Conservation (phyloP, 2,113 vertebrate genomes). For the Saccopteryx leptura region DNA sequence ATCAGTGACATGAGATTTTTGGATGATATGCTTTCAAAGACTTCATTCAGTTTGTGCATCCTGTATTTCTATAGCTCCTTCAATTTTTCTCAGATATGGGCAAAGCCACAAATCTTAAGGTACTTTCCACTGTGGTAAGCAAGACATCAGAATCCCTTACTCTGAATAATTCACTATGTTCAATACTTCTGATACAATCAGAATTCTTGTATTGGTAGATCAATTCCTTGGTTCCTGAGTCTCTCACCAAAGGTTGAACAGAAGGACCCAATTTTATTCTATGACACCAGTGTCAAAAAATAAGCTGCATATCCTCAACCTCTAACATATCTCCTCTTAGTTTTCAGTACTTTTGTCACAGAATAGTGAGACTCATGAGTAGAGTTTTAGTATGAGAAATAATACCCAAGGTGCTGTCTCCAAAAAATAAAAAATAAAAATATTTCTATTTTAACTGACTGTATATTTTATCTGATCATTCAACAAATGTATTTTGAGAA, state of each 20-base stretch:
- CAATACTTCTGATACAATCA: neutral
- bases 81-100: neutral
- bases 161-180: neutral
- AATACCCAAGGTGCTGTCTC: neutral
- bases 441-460: neutral
- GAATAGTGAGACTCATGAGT: neutral
- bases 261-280: neutral
- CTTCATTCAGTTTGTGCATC: neutral
- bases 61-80: neutral
- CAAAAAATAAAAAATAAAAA: slow-evolving; percentile 63
- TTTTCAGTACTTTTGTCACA: neutral
- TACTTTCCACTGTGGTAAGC: neutral
- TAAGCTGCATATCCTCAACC: neutral
- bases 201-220: neutral
- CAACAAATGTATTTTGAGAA: slow-evolving; percentile 22
- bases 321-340: neutral
- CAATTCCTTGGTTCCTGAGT: neutral
- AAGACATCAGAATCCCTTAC: neutral
- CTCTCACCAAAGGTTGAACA: neutral
- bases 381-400: neutral
- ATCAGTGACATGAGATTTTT: neutral
- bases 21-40: neutral
- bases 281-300: neutral
- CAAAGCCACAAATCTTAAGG: neutral
- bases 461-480: neutral